Base-by-base conservation (phyloP, 2,797 vertebrate species). In the Thaleichthys pacificus region DNA sequence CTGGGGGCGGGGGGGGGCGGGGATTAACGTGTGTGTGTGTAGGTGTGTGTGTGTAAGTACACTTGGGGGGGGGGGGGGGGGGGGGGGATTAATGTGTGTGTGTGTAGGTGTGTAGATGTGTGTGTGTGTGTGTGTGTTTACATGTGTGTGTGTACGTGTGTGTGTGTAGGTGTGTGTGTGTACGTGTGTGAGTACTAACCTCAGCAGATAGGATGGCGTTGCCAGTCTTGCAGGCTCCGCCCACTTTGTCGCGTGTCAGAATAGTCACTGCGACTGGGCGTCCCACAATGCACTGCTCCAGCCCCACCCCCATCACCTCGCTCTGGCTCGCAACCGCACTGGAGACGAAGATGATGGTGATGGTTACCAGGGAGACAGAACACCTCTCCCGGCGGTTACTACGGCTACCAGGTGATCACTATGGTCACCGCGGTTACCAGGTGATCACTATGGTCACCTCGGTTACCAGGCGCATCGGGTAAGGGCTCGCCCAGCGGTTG, bases 241-340 rank as follows among this genome's bases (percentile, higher is more conserved):
- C 97, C 61, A 97, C 95, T 83, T 99, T 99, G 90, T 98, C 97
- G 90, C 97, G 96, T 35, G 97, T 99, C 2, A 96, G 97, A 73
- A 99, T 97, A 77, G 96, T 96, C 7, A 99, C 95, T 0, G 96
- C 97, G 82, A 96, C 94, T 42, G 95, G 95, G 80, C 96, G 95
- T 49, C 97, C 97, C 0, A 99, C 94, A n/a, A 97, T 75, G 17
- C 96, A 97, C 90, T 98, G 96, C 84, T 95, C 94, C 86, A 99
- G 89, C 0, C 97, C 97, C 28, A 93, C 93, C 0, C 97, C 97
- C 0, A 95, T 96, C 56, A 95, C 97, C 72, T 98, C 97, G 0
- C 96, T 98, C 90, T 98, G 96, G 32, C 97, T 97, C 61, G 97
- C 97, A 42, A 99, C 97, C 0, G 97, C 97, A 12, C 95, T 98